Evolutionary conservation across 2,797 vertebrate species (phyloP), one percentile per base, ranked within the genome.

Genomic region (Mergus octosetaceus): DNA sequence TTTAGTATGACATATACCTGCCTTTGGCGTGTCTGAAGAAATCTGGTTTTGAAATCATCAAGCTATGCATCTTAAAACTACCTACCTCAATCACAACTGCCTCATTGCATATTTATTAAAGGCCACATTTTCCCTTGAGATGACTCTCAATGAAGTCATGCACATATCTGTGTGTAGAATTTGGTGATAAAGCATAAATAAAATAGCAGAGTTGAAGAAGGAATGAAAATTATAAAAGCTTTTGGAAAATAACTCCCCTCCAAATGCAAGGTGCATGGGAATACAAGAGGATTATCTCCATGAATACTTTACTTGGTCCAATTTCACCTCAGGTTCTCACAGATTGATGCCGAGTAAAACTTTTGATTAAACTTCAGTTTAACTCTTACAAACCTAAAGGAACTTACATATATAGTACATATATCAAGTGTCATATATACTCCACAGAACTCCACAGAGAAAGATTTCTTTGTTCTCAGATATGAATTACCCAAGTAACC

Each of bases 31-130:
- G 43, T 80, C 80, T 75, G n/a, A 85, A 77, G 57, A 92, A 92
- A 89, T 43, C 28, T 90, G 25, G 3, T 89, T 85, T 83, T 39
- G 19, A 92, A 94, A 95, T 91, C 79, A 95, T 74, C 41, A 69
- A 83, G 34, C 78, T 39, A 75, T 30, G 78, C 61, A 89, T 77
- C 76, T 89, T 92, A 71, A 81, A 94, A 69, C 66, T 91, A 17
- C 39, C 68, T 87, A 43, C 25, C 27, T 91, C 72, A 60, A 66
- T 92, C 76, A 85, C 38, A 87, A 25, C 58, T 69, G 49, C 25
- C 49, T 72, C 49, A 64, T 5, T 43, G 69, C 65, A 10, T 72
- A 87, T 83, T 87, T 89, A 85, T 78, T 83, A 80, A 83, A 74
- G 69, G 49, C 9, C 20, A 77, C 9, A 24, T 80, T 89, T 89